Evolutionary conservation across 2,113 vertebrate species (phyloP), one percentile per base, ranked within the genome.

Genomic region (Lampris megalopsis): DNA sequence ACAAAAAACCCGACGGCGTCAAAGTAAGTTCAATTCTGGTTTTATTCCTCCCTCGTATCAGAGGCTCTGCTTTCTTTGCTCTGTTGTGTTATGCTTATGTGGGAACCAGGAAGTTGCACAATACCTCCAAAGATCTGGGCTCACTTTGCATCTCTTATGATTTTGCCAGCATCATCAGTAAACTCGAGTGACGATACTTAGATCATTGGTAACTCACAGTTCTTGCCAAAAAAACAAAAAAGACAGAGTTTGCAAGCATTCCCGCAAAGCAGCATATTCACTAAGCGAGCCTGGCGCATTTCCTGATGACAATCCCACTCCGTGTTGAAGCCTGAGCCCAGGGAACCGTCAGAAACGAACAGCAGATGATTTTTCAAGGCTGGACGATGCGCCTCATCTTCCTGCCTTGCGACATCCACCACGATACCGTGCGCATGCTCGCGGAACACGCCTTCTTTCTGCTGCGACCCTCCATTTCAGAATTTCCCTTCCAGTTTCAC

Each of bases 1-100:
- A 94, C 87, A 95, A 99, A 92, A 98, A 99, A 71, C 90, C 97
- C 0, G 97, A 99, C 81, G 96, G 97, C 74, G 96, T 98, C 77
- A 99, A 99, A 96, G 97, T 99, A 95, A 90, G 96, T 93, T 69
- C 50, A 38, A 5, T 42, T 45, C 57, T 45, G 2, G 3, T 43
- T 35, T 45, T 49, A 0, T 1, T 56, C n/a, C 52, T 64, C 24
- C 38, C 53, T 35, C 45, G 36, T 35, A 38, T 53, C 45, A 2
- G 42, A 40, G n/a, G 6, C 49, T 8, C 5, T 37, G 3, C 56
- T 42, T 0, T 0, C 48, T 1, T 24, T 24, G 11, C 48, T 9
- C 6, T 45, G 13, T 5, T 66, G 43, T 63, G 13, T n/a, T 43
- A 13, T 37, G 3, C 43, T 24, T 45, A 9, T 3, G 3, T 13